These are phyloP conservation scores for Pardosa pseudoannulata DNA, from an alignment of 2,888 invertebrate genomes.

Conservation along the genomic window DNA sequence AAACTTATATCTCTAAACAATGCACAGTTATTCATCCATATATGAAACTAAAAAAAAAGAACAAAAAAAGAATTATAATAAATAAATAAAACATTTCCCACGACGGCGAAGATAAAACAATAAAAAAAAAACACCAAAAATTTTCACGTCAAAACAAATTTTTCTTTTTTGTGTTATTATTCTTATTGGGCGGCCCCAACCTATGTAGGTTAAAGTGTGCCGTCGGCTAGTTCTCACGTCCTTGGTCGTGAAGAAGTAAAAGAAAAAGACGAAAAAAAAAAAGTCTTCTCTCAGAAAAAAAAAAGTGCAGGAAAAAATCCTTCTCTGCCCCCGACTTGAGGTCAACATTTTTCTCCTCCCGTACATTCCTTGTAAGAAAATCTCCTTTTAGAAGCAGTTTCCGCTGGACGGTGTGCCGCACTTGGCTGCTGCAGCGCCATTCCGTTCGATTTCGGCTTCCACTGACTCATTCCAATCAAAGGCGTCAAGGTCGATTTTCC, in stretches of 20 bases:
- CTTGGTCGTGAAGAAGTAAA: slow-evolving; percentile 49
- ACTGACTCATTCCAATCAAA: no score
- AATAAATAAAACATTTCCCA: slow-evolving; percentile 34
- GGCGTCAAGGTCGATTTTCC: no score
- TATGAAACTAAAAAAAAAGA: neutral
- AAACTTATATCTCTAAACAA: neutral
- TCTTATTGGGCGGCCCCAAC: slow-evolving; percentile 47
- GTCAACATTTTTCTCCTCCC: slow-evolving; percentile 65
- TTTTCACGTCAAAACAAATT: slow-evolving; percentile 20
- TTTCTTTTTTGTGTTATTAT: neutral
- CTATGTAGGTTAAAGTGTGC: slow-evolving; percentile 64
- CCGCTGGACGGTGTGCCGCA: neutral
- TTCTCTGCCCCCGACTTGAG: slow-evolving; percentile 65
- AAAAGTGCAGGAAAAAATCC: slow-evolving; percentile 24
- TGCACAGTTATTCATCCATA: neutral
- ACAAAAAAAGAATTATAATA: no score
- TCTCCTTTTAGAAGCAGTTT: slow-evolving; percentile 49
- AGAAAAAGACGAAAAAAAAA: slow-evolving; percentile 26
- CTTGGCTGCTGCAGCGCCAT: neutral
- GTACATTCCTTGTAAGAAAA: slow-evolving; percentile 63
- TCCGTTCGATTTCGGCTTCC: no score
- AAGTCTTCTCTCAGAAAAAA: slow-evolving; percentile 19
- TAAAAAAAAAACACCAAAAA: neutral
- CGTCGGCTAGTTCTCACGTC: slow-evolving; percentile 70
- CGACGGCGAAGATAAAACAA: neutral